These are phyloP conservation scores for Cheilosia soror DNA, from an alignment of 2,888 invertebrate genomes.

Conservation along the genomic window DNA sequence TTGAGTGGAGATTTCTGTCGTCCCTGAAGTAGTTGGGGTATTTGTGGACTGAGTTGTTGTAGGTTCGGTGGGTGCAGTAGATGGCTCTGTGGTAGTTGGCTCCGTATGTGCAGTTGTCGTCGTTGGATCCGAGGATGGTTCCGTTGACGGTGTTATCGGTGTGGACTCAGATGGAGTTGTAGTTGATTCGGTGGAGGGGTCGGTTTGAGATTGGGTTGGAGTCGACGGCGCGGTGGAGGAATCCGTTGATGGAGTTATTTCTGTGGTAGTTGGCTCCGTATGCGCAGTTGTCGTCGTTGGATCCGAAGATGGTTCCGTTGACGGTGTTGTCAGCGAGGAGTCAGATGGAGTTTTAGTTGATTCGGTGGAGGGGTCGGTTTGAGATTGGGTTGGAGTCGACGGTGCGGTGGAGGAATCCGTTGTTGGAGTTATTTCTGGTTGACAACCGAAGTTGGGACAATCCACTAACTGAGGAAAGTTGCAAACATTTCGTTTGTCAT, in stretches of 20 bases:
- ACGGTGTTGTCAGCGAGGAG: not conserved
- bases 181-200: too few relatives aligned
- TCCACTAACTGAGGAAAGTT: constrained; percentile 14
- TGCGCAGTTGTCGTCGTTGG: too few relatives aligned
- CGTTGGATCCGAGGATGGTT: too few relatives aligned
- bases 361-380: not conserved
- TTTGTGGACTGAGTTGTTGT: not conserved
- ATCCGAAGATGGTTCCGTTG: not conserved
- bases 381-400: too few relatives aligned
- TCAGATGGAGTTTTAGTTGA: not conserved
- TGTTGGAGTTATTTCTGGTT: not conserved
- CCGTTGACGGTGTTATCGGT: too few relatives aligned
- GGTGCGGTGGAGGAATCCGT: not conserved
- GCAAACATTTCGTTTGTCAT: constrained; percentile 6
- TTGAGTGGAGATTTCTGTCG: not conserved
- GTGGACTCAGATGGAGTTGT: too few relatives aligned
- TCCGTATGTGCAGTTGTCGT: too few relatives aligned
- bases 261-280: too few relatives aligned
- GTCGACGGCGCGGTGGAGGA: too few relatives aligned
- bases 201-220: too few relatives aligned
- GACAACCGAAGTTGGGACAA: constrained; percentile 36
- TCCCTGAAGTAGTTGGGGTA: not conserved
- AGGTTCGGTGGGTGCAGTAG: not conserved
- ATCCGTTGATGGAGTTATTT: too few relatives aligned
- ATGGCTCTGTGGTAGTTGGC: not conserved